phyloP scores from a whole-genome alignment of 2,797 vertebrate genomes.

The Squalus acanthias region DNA sequence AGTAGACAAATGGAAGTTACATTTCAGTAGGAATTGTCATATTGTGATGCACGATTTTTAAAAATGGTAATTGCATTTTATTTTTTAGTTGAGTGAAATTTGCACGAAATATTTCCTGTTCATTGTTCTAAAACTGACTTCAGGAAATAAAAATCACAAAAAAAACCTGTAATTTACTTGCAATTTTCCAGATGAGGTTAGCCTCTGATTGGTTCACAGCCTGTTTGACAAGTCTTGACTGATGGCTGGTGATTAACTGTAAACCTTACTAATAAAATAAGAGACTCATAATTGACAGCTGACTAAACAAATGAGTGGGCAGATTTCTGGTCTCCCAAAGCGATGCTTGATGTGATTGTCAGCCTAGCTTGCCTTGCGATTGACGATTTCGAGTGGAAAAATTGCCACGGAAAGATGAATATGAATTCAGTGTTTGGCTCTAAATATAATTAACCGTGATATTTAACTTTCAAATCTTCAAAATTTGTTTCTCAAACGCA shows the following conservation, averaged over 20 bases:
- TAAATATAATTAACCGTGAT: not conserved
- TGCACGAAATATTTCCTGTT: not conserved
- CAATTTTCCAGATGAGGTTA: not conserved
- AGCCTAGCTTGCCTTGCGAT: not conserved
- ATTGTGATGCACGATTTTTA: not conserved
- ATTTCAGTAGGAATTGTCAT: not conserved
- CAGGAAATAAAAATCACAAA: not conserved
- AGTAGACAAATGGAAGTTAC: not conserved
- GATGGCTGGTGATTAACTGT: constrained; percentile 21
- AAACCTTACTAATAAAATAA: not conserved
- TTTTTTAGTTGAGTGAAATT: not conserved
- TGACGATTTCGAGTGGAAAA: not conserved
- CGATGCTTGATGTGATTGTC: not conserved
- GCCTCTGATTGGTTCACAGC: not conserved
- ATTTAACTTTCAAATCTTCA: not conserved
- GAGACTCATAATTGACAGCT: not conserved
- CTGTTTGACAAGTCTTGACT: constrained; percentile 9
- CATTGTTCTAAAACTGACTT: not conserved
- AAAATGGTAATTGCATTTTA: not conserved
- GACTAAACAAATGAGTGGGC: not conserved
- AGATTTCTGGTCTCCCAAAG: not conserved
- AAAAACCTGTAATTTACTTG: not conserved
- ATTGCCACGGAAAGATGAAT: not conserved
- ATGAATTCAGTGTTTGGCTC: not conserved
- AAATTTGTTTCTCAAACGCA: not conserved